Base-by-base conservation (phyloP, 2,888 invertebrate species). In the Linyphia triangularis region DNA sequence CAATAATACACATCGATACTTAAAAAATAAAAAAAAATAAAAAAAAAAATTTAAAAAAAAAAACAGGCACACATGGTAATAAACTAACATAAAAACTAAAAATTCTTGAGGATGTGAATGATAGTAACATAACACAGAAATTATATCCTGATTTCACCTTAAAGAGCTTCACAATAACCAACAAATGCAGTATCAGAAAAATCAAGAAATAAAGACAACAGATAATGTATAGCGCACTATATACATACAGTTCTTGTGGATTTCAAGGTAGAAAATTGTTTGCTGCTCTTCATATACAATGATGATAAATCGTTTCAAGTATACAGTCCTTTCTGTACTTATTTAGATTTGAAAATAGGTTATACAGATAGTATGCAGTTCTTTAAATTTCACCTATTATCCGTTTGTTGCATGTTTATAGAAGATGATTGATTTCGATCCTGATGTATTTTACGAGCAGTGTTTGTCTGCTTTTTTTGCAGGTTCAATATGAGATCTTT, bases 401-500 rank as follows among this genome's bases (percentile, higher is more conserved):
- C 72, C 40, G 26, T 43, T n/a, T 70, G 70, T 61, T 40, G 40
- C 26, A 37, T 26, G 40, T 59, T 61, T 16, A 16, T 30, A 19
- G 69, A 57, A 16, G 70, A 59, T 1, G 72, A 40, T 7, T 57
- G 69, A 61, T 26, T 43, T 33, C 33, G 22, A 19, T 77, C 40
- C 0, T n/a, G n/a, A 19, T 13, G n/a, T 22, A 24, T 7, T 82
- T 40, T 82, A 0, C 69, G 70, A 28, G 37, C 19, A 59, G 16
- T 57, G 0, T 37, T 19, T 28, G 7, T 43, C 24, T 63, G 95
- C 92, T 95, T 95, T 90, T 95, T 94, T 95, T 97, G 96, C 26
- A 98, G 93, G 57, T 93, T 93, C 91, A 96, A 95, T 75, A 98
- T 94, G 89, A 98, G 93, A 90, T 95, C 94, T 40, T 96, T 96